Percentiles rank a stretch among this genome's conserved stretches.
These are phyloP conservation scores for Periophthalmodon schlosseri DNA, from an alignment of 2,113 vertebrate species.

Conservation along the genomic window DNA sequence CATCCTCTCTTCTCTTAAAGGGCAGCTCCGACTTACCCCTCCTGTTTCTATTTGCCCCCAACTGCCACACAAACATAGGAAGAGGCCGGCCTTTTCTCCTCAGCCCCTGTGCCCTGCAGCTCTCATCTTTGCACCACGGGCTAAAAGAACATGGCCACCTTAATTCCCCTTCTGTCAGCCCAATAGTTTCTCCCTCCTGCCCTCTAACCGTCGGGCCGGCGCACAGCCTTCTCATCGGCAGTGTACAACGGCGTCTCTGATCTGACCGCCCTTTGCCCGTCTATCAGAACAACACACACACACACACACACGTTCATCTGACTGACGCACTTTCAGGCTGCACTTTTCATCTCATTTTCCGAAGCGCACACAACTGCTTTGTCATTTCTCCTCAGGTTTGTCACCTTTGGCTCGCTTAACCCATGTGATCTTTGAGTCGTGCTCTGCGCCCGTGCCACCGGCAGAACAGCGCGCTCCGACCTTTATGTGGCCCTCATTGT, in stretches of 20 bases:
- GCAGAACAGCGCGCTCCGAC: conserved; percentile 40
- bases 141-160: conserved; percentile 50
- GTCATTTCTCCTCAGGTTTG: conserved; percentile 19
- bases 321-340: conserved; percentile 31
- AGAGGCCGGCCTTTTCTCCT: conserved; percentile 54
- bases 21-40: conserved; percentile 33
- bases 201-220: conserved; percentile 62
- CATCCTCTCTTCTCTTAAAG: conserved; percentile 37
- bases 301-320: no score
- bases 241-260: conserved; percentile 51
- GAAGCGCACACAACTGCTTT: not conserved
- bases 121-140: conserved; percentile 43
- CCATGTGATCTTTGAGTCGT: conserved; percentile 28
- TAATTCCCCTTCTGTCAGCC: conserved; percentile 50
- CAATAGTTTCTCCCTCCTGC: conserved; percentile 53
- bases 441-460: conserved; percentile 18
- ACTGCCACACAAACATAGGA: conserved; percentile 47
- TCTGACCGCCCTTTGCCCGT: conserved; percentile 58
- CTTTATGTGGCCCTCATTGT: conserved; percentile 38
- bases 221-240: conserved; percentile 57
- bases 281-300: conserved; percentile 31
- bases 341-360: conserved; percentile 22
- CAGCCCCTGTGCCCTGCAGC: conserved; percentile 17
- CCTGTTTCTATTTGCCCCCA: conserved; percentile 40
- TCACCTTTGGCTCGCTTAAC: conserved; percentile 51